Percentiles rank a stretch among this genome's conserved stretches.
Conservation (phyloP, 2,113 vertebrate genomes). For the Chrysemys picta region DNA sequence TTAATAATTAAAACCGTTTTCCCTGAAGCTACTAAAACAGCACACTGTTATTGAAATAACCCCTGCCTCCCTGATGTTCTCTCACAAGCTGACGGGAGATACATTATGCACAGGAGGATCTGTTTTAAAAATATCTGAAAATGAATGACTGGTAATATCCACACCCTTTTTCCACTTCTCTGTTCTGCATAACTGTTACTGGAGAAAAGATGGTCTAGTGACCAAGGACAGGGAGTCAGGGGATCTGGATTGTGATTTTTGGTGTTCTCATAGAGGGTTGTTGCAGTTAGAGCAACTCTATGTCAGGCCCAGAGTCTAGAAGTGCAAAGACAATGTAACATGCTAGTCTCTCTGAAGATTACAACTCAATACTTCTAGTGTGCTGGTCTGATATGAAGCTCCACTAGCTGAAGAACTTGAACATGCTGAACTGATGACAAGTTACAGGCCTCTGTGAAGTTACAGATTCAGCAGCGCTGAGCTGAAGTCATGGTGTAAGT, state of each 20-base stretch:
- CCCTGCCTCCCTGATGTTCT: background rate
- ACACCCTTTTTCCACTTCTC: background rate
- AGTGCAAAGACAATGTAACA: background rate
- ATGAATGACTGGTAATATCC: background rate
- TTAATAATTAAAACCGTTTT: background rate
- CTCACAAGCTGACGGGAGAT: background rate
- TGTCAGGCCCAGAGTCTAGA: background rate
- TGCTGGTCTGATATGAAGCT: no score
- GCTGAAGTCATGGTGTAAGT: no score
- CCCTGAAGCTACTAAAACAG: background rate
- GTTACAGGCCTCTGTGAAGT: background rate
- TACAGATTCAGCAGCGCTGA: background rate
- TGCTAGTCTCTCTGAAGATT: background rate
- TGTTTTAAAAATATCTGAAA: background rate
- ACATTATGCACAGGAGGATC: background rate
- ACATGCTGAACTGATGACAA: background rate
- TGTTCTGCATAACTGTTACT: slow-evolving; percentile 5
- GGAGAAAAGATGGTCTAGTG: background rate
- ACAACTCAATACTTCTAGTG: no score
- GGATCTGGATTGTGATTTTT: background rate
- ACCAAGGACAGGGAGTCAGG: background rate
- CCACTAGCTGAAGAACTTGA: no score
- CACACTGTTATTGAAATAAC: background rate
- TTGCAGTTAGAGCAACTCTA: background rate
- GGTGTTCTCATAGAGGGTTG: background rate